These are phyloP conservation scores for Polydrusus cervinus DNA, from an alignment of 2,888 invertebrate genomes.

Conservation along the genomic window DNA sequence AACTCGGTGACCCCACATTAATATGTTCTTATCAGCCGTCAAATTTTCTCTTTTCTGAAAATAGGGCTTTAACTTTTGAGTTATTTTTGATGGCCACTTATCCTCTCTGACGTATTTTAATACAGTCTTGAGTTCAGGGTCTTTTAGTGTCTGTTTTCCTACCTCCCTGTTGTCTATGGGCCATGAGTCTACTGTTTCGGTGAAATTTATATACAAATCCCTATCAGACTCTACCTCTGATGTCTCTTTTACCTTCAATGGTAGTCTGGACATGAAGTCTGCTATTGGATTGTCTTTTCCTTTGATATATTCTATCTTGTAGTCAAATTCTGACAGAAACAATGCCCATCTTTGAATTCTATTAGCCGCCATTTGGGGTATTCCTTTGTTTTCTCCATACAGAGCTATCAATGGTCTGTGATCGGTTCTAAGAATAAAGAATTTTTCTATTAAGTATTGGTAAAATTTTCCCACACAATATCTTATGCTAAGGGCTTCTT, in stretches of 20 bases:
- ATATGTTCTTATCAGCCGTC: too few relatives aligned
- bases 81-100: slow-evolving; percentile 24
- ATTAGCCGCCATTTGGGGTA: slow-evolving; percentile 30
- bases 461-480: slow-evolving; percentile 7
- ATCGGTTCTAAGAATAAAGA: slow-evolving; percentile 46
- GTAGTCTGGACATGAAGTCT: slow-evolving; percentile 44
- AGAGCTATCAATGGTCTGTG: slow-evolving; percentile 49
- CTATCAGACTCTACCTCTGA: slow-evolving; percentile 26
- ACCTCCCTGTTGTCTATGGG: slow-evolving; percentile 41
- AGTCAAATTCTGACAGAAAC: slow-evolving; percentile 46
- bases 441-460: slow-evolving; percentile 1
- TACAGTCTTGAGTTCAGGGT: slow-evolving; percentile 13
- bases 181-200: slow-evolving; percentile 23
- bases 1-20: too few relatives aligned
- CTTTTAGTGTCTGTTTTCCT: slow-evolving; percentile 12
- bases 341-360: slow-evolving; percentile 56
- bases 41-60: too few relatives aligned
- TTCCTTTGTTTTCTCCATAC: slow-evolving; percentile 37
- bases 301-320: slow-evolving; percentile 45
- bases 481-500: slow-evolving; percentile 37
- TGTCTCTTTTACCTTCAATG: slow-evolving; percentile 3
- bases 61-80: not conserved
- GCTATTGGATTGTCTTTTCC: slow-evolving; percentile 42
- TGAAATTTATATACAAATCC: slow-evolving; percentile 41
- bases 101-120: slow-evolving; percentile 34